phyloP scores from a whole-genome alignment of 2,797 vertebrate genomes.

The Anableps anableps region DNA sequence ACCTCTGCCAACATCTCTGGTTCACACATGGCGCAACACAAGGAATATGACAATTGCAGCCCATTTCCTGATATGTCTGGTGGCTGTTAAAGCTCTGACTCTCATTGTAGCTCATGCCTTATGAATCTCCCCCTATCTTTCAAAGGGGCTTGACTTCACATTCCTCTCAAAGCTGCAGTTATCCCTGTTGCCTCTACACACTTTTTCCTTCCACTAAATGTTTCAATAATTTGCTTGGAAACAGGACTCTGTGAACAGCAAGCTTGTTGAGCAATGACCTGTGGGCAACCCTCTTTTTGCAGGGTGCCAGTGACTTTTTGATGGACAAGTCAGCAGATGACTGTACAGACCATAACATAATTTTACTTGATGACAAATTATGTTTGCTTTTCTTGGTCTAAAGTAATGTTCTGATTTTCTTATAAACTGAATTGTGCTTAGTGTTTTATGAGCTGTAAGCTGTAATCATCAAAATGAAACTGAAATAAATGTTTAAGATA shows the following conservation, averaged over 20 bases:
- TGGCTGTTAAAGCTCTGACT: background rate
- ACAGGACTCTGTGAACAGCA: background rate
- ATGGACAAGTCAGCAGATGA: too few relatives aligned
- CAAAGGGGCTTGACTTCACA: background rate
- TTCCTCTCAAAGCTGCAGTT: background rate
- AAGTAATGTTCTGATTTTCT: background rate
- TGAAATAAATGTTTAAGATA: background rate
- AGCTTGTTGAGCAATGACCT: background rate
- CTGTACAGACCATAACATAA: background rate
- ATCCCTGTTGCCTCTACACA: background rate
- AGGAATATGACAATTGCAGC: background rate
- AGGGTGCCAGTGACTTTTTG: too few relatives aligned
- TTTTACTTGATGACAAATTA: background rate
- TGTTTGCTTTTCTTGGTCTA: background rate
- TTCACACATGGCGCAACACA: background rate
- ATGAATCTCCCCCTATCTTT: background rate
- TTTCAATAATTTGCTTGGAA: background rate
- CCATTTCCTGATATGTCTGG: background rate
- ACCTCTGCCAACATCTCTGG: background rate
- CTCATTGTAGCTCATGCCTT: background rate
- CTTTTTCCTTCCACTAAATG: background rate
- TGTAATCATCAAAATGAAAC: background rate
- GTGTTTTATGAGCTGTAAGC: background rate
- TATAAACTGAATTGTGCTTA: background rate
- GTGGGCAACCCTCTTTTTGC: background rate